phyloP scores from a whole-genome alignment of 2,888 invertebrate species.

The Cerastis leucographa region DNA sequence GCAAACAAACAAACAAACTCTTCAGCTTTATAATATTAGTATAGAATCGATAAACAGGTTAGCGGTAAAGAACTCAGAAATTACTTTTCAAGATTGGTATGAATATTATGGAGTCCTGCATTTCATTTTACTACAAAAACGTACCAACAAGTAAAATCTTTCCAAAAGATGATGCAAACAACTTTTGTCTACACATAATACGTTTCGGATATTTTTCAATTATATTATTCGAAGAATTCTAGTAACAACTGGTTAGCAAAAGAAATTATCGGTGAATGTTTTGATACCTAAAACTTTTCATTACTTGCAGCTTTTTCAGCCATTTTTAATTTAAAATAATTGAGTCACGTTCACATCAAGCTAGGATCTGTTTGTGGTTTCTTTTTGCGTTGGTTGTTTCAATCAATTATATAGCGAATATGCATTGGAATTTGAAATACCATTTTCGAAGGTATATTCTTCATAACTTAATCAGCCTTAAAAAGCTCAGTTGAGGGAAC shows the following conservation, averaged over 20 bases:
- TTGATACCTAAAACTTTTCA: slow-evolving; percentile 8
- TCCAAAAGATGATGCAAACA: neutral
- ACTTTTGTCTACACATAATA: neutral
- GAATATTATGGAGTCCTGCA: neutral
- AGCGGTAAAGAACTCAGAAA: neutral
- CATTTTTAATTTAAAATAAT: slow-evolving; percentile 35
- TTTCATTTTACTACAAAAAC: neutral
- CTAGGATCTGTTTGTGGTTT: neutral
- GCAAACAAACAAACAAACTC: too few relatives aligned
- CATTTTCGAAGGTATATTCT: neutral
- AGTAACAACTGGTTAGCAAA: neutral
- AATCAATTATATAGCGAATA: neutral
- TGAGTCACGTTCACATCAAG: slow-evolving; percentile 40
- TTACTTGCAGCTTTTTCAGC: neutral
- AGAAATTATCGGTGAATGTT: slow-evolving; percentile 26
- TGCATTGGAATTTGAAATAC: neutral
- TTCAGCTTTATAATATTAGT: too few relatives aligned
- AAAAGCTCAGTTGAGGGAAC: neutral
- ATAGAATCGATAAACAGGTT: neutral
- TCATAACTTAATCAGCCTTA: neutral
- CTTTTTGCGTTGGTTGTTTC: neutral
- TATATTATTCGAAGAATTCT: slow-evolving; percentile 5
- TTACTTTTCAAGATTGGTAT: neutral
- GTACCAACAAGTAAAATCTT: neutral
- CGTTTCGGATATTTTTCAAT: slow-evolving; percentile 14